Conservation (phyloP, 2,113 vertebrate species). For the Alligator sinensis region DNA sequence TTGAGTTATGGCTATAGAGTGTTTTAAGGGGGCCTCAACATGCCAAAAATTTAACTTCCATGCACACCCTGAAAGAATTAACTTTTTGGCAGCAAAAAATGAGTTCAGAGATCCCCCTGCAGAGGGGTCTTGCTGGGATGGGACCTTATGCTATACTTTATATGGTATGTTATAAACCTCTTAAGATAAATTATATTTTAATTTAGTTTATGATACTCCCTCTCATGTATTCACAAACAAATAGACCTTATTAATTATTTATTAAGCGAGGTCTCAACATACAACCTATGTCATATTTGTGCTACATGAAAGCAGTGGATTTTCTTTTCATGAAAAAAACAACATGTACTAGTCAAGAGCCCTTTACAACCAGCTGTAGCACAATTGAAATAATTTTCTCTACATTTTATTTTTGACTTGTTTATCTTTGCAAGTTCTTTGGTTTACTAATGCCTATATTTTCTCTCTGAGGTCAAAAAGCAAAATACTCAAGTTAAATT, state of each 20-base stretch:
- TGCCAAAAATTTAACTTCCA: too few species aligned
- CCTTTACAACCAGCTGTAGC: not conserved
- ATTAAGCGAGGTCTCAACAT: not conserved
- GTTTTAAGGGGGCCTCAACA: too few species aligned
- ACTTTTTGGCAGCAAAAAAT: conserved; percentile 11
- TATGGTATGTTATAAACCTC: not conserved
- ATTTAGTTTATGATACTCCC: not conserved
- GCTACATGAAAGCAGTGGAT: not conserved
- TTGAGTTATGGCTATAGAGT: too few species aligned
- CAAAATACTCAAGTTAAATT: not conserved
- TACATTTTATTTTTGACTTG: not conserved
- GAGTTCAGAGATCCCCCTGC: not conserved
- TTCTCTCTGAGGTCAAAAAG: conserved; percentile 10
- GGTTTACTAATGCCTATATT: not conserved
- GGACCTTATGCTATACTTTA: not conserved
- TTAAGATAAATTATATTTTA: not conserved
- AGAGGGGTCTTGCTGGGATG: not conserved
- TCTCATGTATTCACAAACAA: not conserved
- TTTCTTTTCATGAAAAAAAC: not conserved
- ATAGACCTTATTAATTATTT: not conserved
- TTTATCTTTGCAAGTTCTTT: not conserved
- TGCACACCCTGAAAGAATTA: not conserved
- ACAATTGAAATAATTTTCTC: not conserved
- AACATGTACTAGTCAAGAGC: not conserved
- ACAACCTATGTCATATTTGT: not conserved